Evolutionary conservation across 2,797 vertebrate species (phyloP), one percentile per base, ranked within the genome.

Genomic region (Gymnopithys bicolor): DNA sequence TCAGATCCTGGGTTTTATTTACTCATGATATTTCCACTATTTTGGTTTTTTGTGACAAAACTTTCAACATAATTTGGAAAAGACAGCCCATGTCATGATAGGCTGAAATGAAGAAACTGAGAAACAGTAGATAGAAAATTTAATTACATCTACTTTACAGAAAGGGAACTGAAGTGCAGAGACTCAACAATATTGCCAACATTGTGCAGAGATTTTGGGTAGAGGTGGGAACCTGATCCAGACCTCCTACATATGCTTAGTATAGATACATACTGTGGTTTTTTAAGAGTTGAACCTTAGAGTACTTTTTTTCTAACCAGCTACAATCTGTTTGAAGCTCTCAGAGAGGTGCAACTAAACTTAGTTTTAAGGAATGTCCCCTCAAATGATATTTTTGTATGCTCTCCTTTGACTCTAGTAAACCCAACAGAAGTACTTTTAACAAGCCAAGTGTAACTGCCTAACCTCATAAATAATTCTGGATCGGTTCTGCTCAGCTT

Each of bases 361-460:
- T 90, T 52, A 55, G 7, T 39, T 53, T 75, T 87, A 49, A 62
- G 45, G 41, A 70, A 15, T 7, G 49, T 12, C 13, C 11, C 87
- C 14, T 63, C 30, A 25, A 60, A 5, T 14, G 3, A n/a, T 22
- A 16, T 35, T 83, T 90, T 66, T 73, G n/a, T 27, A 27, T 46
- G 6, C 3, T 69, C 25, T 71, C 13, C 19, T 84, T 67, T 60
- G 59, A 63, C 41, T 37, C 27, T 15, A 27, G 37, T 62, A 37
- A 93, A 95, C 59, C 23, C 58, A 92, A 60, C 21, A 79, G 9
- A 84, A 90, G 74, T 33, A 32, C n/a, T 84, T 94, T 70, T 23
- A 77, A 21, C 32, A 81, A 69, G 64, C 24, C 33, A 66, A 71
- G n/a, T 81, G 69, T 41, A 81, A 41, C 32, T 82, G n/a, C 19